phyloP scores from a whole-genome alignment of 2,888 invertebrate species.

The Nycteola revayana region DNA sequence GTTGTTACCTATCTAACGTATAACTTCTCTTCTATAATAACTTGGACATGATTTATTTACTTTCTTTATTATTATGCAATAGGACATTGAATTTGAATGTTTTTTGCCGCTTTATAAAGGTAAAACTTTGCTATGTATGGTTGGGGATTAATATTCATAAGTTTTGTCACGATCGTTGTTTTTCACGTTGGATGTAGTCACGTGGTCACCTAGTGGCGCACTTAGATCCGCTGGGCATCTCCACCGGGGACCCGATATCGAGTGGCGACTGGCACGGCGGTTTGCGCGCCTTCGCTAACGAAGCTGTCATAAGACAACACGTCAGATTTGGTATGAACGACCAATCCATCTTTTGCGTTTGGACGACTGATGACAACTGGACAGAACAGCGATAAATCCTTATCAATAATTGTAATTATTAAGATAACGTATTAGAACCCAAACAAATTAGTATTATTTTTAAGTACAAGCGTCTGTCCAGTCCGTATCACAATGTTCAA shows the following conservation, averaged over 20 bases:
- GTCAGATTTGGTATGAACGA: slow-evolving; percentile 78
- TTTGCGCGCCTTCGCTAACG: slow-evolving; percentile 75
- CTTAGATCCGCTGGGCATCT: slow-evolving; percentile 96
- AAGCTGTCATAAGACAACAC: slow-evolving; percentile 78
- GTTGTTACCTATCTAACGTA: slow-evolving; percentile 8
- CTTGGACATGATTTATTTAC: too few relatives aligned
- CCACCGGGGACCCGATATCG: slow-evolving; percentile 84
- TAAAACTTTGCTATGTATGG: slow-evolving; percentile 17
- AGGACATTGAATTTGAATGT: slow-evolving; percentile 15
- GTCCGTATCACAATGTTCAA: slow-evolving; percentile 39
- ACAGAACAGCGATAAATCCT: neutral
- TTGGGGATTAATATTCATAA: slow-evolving; percentile 16
- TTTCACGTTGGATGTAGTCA: slow-evolving; percentile 83
- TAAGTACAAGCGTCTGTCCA: slow-evolving; percentile 23
- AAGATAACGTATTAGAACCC: slow-evolving; percentile 25
- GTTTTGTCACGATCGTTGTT: slow-evolving; percentile 34
- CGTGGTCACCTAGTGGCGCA: slow-evolving; percentile 96
- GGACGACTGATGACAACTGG: slow-evolving; percentile 52
- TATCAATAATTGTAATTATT: too few relatives aligned
- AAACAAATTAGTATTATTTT: slow-evolving; percentile 23
- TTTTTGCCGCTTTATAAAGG: slow-evolving; percentile 26
- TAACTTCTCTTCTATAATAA: slow-evolving; percentile 3
- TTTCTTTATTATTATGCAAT: too few relatives aligned
- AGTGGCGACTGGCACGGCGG: slow-evolving; percentile 76
- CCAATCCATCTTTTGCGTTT: slow-evolving; percentile 49